A percentile compares a stretch with the other conserved stretches of the same genome.
Evolutionary conservation across 2,888 invertebrate species (phyloP).

Genomic region (Mantis religiosa): DNA sequence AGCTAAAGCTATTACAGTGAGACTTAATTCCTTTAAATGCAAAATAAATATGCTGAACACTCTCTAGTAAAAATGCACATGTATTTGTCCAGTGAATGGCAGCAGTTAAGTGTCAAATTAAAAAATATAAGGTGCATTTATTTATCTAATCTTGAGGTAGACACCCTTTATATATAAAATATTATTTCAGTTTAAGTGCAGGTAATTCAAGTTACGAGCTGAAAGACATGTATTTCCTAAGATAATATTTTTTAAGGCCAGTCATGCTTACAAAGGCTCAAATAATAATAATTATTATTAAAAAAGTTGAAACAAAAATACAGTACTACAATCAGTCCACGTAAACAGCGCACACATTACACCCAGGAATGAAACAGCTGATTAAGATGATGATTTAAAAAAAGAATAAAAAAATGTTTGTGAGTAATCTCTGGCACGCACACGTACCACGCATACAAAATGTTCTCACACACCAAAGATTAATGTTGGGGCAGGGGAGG

Average conservation of each 20-base stretch:
- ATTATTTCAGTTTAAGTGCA: background rate
- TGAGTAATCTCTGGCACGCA: constrained; percentile 11
- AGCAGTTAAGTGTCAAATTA: background rate
- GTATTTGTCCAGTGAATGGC: background rate
- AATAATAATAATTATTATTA: constrained; percentile 11
- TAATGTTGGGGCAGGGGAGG: background rate
- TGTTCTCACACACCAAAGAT: constrained; percentile 20
- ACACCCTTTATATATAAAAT: background rate
- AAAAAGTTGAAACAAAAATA: constrained; percentile 20
- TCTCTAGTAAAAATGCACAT: background rate
- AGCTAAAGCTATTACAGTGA: background rate
- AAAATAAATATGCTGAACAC: background rate
- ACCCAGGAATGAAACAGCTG: constrained; percentile 12
- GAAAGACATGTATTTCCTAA: background rate
- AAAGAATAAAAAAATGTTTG: background rate
- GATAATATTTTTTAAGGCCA: background rate
- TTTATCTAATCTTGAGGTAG: background rate
- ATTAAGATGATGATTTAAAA: background rate
- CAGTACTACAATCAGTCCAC: constrained; percentile 23
- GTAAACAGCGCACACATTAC: constrained; percentile 26
- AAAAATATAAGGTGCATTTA: background rate
- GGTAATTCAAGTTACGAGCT: background rate
- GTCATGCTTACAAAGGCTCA: constrained; percentile 20
- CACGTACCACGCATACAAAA: constrained; percentile 7
- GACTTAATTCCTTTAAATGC: background rate